Base-by-base conservation (phyloP, 2,113 vertebrate genomes). In the Oreocharis arfaki region DNA sequence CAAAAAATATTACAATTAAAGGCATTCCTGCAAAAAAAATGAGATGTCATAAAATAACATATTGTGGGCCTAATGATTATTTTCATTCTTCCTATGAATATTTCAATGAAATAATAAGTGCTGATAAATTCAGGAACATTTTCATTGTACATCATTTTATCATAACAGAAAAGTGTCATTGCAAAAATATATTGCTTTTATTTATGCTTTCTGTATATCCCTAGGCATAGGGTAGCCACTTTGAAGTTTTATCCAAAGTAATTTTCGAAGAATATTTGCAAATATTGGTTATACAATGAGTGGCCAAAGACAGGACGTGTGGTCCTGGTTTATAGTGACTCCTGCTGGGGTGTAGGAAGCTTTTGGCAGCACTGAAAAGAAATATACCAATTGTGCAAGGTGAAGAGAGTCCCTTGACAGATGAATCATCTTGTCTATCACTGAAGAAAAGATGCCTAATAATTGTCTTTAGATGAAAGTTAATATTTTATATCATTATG, bases 211-310 rank as follows among this genome's bases (percentile, higher is more conserved):
- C 26, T 18, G 2, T 56, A 50, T 93, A 32, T 83, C 26, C 50
- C 14, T 64, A 70, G 81, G 52, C 55, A 75, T 24, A 70, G 12
- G 11, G 35, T 67, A 78, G 63, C 30, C 77, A 61, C 47, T 95
- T 75, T 85, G 57, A 94, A 94, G 68, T 78, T 93, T 90, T 91
- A 91, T 78, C 55, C 24, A 53, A 91, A 53, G 33, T 64, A 61
- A 8, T 64, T 91, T 94, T 94, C 77, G 71, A 96, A 83, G n/a
- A 42, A 2, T 92, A 85, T 91, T 89, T 95, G 33, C 50, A 91
- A 85, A 60, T 67, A 61, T 16, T 37, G 28, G 12, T 92, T 92
- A 68, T 77, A 74, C 71, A 96, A 91, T 59, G 24, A 75, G n/a
- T 65, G 39, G 63, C 24, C 15, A 5, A 91, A 55, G 30, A 83